A percentile compares a stretch with the other conserved stretches of the same genome.
Evolutionary conservation across 2,797 vertebrate genomes (phyloP).

Genomic region (Phaenicophaeus curvirostris): DNA sequence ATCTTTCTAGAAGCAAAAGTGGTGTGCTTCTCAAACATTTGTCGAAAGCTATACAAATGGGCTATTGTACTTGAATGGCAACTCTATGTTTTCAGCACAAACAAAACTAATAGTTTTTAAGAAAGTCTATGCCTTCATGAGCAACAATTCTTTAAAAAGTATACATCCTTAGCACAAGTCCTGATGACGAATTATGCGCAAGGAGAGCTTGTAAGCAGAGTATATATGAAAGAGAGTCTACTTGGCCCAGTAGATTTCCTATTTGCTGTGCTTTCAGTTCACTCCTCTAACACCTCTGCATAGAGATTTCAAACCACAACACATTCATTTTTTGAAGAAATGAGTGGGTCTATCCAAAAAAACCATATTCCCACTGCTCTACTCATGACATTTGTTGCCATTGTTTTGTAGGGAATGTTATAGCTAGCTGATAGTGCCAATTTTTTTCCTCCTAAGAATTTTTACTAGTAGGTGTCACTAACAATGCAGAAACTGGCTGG

Average conservation of each 20-base stretch:
- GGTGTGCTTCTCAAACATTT: conserved; percentile 56
- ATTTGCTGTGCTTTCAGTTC: conserved; percentile 74
- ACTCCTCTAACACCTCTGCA: conserved; percentile 73
- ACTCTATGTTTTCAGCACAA: conserved; percentile 49
- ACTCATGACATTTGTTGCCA: background rate
- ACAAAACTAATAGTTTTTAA: conserved; percentile 51
- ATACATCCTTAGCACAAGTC: conserved; percentile 48
- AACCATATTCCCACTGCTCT: conserved; percentile 42
- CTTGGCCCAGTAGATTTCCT: conserved; percentile 67
- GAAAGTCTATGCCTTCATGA: conserved; percentile 37
- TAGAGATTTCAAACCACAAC: conserved; percentile 72
- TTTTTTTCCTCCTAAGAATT: background rate
- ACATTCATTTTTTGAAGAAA: conserved; percentile 66
- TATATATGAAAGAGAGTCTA: conserved; percentile 32
- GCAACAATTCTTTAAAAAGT: conserved; percentile 46
- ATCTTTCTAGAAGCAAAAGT: conserved; percentile 50
- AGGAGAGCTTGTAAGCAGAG: conserved; percentile 42
- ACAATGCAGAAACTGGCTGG: background rate
- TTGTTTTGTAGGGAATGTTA: background rate
- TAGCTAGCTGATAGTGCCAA: background rate
- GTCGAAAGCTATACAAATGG: conserved; percentile 63
- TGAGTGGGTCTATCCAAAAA: conserved; percentile 68
- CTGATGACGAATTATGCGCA: conserved; percentile 58
- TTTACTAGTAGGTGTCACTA: background rate
- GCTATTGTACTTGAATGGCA: conserved; percentile 53